Evolutionary conservation across 2,113 vertebrate genomes (phyloP).

Genomic region (Poeciliopsis prolifica): DNA sequence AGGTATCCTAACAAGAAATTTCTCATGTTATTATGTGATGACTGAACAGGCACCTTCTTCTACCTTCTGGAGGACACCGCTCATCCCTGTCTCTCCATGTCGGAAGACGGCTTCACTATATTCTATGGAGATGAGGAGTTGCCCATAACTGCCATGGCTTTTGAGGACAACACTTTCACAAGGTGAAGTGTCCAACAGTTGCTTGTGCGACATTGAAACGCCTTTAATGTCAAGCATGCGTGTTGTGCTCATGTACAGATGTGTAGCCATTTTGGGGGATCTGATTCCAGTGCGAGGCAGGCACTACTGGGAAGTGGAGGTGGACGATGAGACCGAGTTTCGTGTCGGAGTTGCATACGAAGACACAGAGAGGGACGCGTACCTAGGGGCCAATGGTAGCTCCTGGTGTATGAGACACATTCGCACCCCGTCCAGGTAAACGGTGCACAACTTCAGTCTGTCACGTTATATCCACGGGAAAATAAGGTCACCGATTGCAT

Average conservation of each 20-base stretch:
- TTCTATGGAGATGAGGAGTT: constrained; percentile 83
- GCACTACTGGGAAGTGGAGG: constrained; percentile 94
- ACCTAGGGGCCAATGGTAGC: constrained; percentile 84
- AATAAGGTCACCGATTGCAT: too few relatives aligned
- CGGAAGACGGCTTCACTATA: constrained; percentile 89
- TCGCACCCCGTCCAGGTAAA: constrained; percentile 85
- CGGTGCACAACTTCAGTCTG: too few relatives aligned
- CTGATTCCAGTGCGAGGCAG: constrained; percentile 86
- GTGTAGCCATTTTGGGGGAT: constrained; percentile 88
- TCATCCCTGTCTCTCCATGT: constrained; percentile 88
- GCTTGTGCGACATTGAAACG: not conserved
- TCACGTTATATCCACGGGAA: too few relatives aligned
- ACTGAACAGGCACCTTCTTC: constrained; percentile 87
- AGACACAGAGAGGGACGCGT: constrained; percentile 84
- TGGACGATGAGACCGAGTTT: constrained; percentile 84
- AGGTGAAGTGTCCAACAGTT: constrained; percentile 73
- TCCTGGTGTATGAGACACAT: constrained; percentile 95
- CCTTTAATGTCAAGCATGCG: not conserved
- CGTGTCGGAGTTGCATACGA: constrained; percentile 87
- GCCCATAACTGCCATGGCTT: constrained; percentile 77
- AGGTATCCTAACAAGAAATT: not conserved
- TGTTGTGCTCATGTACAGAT: constrained; percentile 72
- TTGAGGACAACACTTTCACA: constrained; percentile 83
- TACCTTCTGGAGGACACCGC: constrained; percentile 87
- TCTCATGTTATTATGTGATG: not conserved